Evolutionary conservation across 2,797 vertebrate genomes (phyloP), one percentile per base, ranked within the genome.

Genomic region (Orestias chungarensis): DNA sequence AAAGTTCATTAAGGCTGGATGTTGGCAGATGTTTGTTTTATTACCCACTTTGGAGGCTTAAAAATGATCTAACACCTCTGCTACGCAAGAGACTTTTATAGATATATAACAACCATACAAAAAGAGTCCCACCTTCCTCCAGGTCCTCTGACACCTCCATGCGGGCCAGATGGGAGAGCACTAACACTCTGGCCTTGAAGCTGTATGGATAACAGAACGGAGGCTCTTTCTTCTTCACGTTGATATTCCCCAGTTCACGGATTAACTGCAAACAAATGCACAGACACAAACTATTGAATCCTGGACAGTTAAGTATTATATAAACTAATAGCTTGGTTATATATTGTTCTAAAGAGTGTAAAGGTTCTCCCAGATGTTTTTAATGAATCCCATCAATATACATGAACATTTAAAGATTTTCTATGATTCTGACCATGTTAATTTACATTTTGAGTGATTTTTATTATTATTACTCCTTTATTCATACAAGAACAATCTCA

Each of bases 181-280:
- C 90, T 38, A 99, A 94, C 55, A 99, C 98, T 81, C 97, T 95
- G 79, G 98, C 96, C 91, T 99, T 99, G 85, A 99, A 87, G 83
- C 98, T 99, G 91, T 99, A 99, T 0, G 98, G 98, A 84, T 97
- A 99, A 85, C 97, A 99, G 88, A 99, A 97, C 0, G 98, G 98
- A 90, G 97, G 96, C 83, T 99, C 98, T 81, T 99, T 99, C 95
- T 99, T 99, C 95, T 99, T 99, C 79, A 99, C 93, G 61, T 99
- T 99, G 91, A 99, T 98, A 87, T 97, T 96, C 71, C 97, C 98
- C 85, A 99, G 95, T 92, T 99, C 97, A 80, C 97, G 96, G 82
- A 99, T 99, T 80, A 99, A 90, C 98, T 99, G 81, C 15, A 87
- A n/a, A 70, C 82, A 69, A 27, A 76, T 17, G 70, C 0, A 23